Evolutionary conservation across 2,797 vertebrate species (phyloP).

Genomic region (Danio albolineatus): DNA sequence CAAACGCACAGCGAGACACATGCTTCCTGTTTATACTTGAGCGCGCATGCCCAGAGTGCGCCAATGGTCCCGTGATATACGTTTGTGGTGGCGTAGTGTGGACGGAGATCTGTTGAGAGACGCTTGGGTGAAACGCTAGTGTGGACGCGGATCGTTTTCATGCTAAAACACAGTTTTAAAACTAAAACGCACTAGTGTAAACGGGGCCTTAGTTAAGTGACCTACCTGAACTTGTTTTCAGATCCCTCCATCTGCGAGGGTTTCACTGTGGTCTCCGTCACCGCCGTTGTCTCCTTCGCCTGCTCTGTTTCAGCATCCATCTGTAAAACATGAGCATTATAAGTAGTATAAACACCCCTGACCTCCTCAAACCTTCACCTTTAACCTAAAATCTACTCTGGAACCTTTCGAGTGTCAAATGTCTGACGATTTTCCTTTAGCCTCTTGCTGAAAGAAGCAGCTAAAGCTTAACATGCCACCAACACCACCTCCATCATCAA

Average conservation of each 20-base stretch:
- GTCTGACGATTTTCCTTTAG: background rate
- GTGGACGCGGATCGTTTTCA: too few relatives aligned
- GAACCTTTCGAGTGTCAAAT: background rate
- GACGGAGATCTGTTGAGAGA: too few relatives aligned
- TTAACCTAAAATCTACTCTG: background rate
- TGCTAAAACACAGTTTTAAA: too few relatives aligned
- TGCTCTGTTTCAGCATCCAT: slow-evolving; percentile 75
- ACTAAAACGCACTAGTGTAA: too few relatives aligned
- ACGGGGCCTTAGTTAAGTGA: slow-evolving; percentile 41
- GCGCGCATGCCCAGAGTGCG: too few relatives aligned
- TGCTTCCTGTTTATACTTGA: too few relatives aligned
- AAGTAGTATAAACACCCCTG: background rate
- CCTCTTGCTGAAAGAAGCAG: background rate
- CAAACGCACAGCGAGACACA: too few relatives aligned
- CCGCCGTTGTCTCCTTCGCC: slow-evolving; percentile 62
- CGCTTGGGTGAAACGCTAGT: too few relatives aligned
- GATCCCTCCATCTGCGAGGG: slow-evolving; percentile 62
- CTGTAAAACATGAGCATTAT: slow-evolving; percentile 51
- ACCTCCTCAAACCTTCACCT: background rate
- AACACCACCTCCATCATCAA: background rate
- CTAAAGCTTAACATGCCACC: slow-evolving; percentile 15
- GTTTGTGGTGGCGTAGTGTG: too few relatives aligned
- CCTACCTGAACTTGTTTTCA: slow-evolving; percentile 73
- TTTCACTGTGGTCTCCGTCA: slow-evolving; percentile 59
- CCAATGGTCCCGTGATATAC: too few relatives aligned